These are phyloP conservation scores for Calameuta idolon DNA, from an alignment of 2,888 invertebrate genomes.

Conservation along the genomic window DNA sequence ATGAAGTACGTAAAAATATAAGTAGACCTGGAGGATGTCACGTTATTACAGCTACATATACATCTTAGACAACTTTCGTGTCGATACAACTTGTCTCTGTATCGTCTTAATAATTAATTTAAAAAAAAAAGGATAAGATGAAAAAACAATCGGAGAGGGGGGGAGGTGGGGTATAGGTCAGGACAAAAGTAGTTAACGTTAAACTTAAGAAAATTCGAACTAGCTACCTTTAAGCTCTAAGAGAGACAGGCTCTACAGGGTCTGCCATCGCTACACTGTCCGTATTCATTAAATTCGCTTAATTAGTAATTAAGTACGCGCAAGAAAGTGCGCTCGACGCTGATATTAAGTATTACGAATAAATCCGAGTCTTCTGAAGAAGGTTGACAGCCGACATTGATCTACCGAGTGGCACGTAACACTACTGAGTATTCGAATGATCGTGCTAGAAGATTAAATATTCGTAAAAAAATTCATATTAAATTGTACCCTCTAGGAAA, in stretches of 20 bases:
- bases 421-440: background rate
- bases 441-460: background rate
- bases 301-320: conserved; percentile 33
- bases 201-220: conserved; percentile 23
- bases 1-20: conserved; percentile 36
- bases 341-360: conserved; percentile 14
- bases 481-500: background rate
- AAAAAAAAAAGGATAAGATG: conserved; percentile 8
- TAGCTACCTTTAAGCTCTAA: conserved; percentile 33
- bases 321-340: conserved; percentile 18
- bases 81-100: background rate
- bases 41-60: conserved; percentile 14
- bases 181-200: background rate
- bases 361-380: background rate
- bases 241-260: background rate
- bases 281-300: conserved; percentile 15
- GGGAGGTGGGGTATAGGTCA: background rate
- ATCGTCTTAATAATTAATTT: conserved; percentile 1
- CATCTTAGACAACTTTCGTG: conserved; percentile 13
- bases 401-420: background rate
- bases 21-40: conserved; percentile 16
- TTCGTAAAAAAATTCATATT: background rate
- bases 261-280: conserved; percentile 6
- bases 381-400: background rate
- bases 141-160: conserved; percentile 2